Conservation (phyloP, 2,797 vertebrate genomes). For the Malacoraja senta region DNA sequence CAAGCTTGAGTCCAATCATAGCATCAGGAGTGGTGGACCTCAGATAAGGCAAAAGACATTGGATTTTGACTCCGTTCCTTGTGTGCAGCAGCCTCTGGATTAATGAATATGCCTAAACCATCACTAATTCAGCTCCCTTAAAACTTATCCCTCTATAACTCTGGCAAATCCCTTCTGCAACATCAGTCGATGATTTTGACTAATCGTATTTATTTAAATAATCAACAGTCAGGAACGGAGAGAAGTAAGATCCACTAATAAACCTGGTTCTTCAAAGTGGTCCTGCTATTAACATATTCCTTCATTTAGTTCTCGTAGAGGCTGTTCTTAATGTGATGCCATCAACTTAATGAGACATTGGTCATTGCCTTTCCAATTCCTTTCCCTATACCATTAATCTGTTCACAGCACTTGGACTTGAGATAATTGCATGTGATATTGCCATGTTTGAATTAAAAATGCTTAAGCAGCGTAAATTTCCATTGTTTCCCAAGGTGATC, state of each 20-base stretch:
- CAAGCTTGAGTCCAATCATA: not conserved
- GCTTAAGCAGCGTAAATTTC: slow-evolving; percentile 4
- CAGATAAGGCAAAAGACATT: not conserved
- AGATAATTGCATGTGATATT: not conserved
- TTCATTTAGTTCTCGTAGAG: slow-evolving; percentile 4
- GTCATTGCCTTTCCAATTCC: slow-evolving; percentile 27
- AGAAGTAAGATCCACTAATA: not conserved
- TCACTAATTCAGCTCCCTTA: not conserved
- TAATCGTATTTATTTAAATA: not conserved
- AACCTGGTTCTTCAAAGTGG: not conserved
- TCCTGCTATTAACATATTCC: not conserved
- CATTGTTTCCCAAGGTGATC: slow-evolving; percentile 19
- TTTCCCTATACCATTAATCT: slow-evolving; percentile 20
- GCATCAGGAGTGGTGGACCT: not conserved
- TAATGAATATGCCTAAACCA: not conserved
- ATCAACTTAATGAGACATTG: slow-evolving; percentile 35
- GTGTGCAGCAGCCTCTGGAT: not conserved
- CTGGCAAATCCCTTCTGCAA: not conserved
- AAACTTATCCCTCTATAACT: slow-evolving; percentile 3
- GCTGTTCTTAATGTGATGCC: slow-evolving; percentile 20
- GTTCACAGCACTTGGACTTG: slow-evolving; percentile 26
- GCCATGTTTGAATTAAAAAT: not conserved
- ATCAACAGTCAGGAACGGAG: not conserved
- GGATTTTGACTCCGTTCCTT: not conserved
- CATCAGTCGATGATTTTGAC: not conserved